Percentiles rank a stretch among this genome's conserved stretches.
phyloP scores from a whole-genome alignment of 2,888 invertebrate species.

The Drosophila sordidapex region DNA sequence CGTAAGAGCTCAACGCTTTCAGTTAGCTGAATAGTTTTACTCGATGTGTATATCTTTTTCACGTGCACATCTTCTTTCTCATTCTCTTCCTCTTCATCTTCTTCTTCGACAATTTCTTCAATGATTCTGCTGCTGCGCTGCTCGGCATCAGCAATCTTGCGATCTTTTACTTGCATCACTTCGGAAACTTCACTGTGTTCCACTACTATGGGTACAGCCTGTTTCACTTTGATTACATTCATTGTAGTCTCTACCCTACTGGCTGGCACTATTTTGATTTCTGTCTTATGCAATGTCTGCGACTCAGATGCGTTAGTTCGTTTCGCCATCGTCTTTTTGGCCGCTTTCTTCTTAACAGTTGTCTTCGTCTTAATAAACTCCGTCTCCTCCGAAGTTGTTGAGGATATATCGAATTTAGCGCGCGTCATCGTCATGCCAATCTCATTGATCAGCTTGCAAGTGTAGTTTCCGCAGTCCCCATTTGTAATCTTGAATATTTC shows the following conservation, averaged over 20 bases:
- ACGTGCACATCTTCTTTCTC: slow-evolving; percentile 39
- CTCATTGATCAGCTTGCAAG: slow-evolving; percentile 94
- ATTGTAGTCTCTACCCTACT: slow-evolving; percentile 74
- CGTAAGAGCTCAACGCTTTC: slow-evolving; percentile 86
- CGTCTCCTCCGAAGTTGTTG: slow-evolving; percentile 76
- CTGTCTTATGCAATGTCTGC: slow-evolving; percentile 72
- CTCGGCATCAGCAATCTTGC: slow-evolving; percentile 79
- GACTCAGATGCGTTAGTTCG: slow-evolving; percentile 80
- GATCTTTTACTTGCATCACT: slow-evolving; percentile 85
- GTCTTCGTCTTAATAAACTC: slow-evolving; percentile 83
- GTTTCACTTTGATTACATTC: slow-evolving; percentile 73
- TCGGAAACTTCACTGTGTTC: slow-evolving; percentile 85
- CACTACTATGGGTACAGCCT: slow-evolving; percentile 80
- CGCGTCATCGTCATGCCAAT: slow-evolving; percentile 92
- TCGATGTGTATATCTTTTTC: slow-evolving; percentile 53
- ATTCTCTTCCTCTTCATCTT: slow-evolving; percentile 48
- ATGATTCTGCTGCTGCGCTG: slow-evolving; percentile 47
- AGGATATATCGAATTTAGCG: slow-evolving; percentile 90
- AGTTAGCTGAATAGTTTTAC: slow-evolving; percentile 83
- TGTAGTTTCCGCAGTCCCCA: slow-evolving; percentile 91
- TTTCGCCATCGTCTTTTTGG: slow-evolving; percentile 84
- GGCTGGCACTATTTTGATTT: slow-evolving; percentile 76
- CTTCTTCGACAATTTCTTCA: slow-evolving; percentile 43
- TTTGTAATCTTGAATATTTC: slow-evolving; percentile 88
- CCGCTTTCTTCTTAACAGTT: slow-evolving; percentile 69